Percentiles rank a stretch among this genome's conserved stretches.
Evolutionary conservation across 2,113 vertebrate species (phyloP).

Genomic region (Microcebus griseorufus): DNA sequence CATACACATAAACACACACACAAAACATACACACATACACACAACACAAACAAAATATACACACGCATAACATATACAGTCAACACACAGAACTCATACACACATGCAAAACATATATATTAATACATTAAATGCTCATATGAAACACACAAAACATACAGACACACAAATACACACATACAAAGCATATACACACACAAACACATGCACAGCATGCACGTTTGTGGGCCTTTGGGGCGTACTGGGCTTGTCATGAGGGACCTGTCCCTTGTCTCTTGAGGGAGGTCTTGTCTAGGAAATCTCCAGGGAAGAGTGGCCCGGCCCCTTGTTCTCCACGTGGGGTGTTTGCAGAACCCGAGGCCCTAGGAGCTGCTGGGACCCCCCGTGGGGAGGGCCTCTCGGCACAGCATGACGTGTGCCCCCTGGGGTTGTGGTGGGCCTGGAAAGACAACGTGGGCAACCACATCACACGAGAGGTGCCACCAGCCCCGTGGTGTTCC

Average conservation of each 20-base stretch:
- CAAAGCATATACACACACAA: not conserved
- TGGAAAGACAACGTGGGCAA: not conserved
- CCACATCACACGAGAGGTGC: too few relatives aligned
- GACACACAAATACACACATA: not conserved
- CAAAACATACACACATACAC: not conserved
- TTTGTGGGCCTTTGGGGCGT: not conserved
- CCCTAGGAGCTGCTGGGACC: not conserved
- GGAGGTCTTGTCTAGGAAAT: not conserved
- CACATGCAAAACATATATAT: not conserved
- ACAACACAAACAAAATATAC: not conserved
- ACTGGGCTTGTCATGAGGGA: not conserved
- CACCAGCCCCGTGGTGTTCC: not conserved
- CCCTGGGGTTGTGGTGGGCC: not conserved
- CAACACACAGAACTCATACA: not conserved
- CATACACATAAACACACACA: not conserved
- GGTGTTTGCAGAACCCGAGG: not conserved
- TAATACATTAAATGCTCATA: not conserved
- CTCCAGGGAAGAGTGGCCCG: not conserved
- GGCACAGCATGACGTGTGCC: not conserved
- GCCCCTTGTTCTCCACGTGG: fast-evolving
- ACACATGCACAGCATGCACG: not conserved
- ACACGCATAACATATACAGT: not conserved
- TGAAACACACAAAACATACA: not conserved
- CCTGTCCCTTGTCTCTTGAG: not conserved
- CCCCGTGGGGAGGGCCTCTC: not conserved